phyloP scores from a whole-genome alignment of 1,140 invertebrate genomes.

The Sogatella furcifera region DNA sequence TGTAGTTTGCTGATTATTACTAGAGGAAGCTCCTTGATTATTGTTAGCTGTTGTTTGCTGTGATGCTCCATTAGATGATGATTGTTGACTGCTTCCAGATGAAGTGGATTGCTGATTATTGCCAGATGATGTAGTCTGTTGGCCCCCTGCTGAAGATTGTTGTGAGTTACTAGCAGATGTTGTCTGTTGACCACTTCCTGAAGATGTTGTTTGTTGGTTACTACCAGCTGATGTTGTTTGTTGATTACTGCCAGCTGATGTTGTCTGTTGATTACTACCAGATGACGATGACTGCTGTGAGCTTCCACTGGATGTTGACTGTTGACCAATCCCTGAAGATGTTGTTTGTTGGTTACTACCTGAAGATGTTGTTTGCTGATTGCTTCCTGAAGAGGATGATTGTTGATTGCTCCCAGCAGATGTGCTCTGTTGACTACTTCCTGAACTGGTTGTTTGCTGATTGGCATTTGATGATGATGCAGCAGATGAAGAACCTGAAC shows the following conservation, averaged over 20 bases:
- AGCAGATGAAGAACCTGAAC: constrained; percentile 8
- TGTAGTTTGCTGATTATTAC: constrained; percentile 12
- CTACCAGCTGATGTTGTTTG: constrained; percentile 11
- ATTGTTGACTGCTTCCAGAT: constrained; percentile 17
- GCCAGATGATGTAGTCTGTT: constrained; percentile 11
- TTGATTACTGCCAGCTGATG: constrained; percentile 15
- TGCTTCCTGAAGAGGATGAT: constrained; percentile 8
- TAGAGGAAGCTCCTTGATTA: constrained; percentile 8
- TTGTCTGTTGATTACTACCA: constrained; percentile 17
- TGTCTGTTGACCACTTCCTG: constrained; percentile 15
- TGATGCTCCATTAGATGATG: constrained; percentile 8
- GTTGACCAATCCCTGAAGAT: constrained; percentile 12
- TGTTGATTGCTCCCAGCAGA: constrained; percentile 6
- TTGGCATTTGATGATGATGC: constrained; percentile 14
- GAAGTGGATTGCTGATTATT: constrained; percentile 14
- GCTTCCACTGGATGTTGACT: constrained; percentile 11
- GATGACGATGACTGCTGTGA: constrained; percentile 10
- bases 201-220: constrained; percentile 14
- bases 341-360: constrained; percentile 12
- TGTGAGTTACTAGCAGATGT: constrained; percentile 17
- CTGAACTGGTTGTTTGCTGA: constrained; percentile 15
- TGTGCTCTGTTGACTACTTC: constrained; percentile 14
- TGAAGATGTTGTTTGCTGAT: constrained; percentile 11
- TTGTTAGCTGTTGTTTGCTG: constrained; percentile 8
- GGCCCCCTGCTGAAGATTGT: constrained; percentile 11